Evolutionary conservation across 2,888 invertebrate species (phyloP).

Genomic region (Tipula confusa): DNA sequence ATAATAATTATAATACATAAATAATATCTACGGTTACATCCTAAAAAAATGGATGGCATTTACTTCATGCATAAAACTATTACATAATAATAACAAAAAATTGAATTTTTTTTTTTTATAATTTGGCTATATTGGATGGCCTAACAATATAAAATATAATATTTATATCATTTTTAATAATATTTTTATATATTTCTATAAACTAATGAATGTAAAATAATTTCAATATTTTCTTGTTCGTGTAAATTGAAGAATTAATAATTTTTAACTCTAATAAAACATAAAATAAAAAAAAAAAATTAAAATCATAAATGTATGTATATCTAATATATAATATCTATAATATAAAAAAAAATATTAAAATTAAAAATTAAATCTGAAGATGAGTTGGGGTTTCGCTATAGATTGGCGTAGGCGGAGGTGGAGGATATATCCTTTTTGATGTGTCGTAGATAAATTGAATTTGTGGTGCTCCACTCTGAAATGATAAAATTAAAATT

Average conservation of each 20-base stretch:
- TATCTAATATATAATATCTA: background rate
- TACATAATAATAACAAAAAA: background rate
- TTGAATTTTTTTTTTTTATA: background rate
- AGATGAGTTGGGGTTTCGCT: constrained; percentile 5
- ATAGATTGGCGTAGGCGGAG: constrained; percentile 1
- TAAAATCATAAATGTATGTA: background rate
- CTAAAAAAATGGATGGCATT: background rate
- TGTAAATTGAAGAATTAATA: background rate
- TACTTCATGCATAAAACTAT: background rate
- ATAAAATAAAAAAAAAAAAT: too few species aligned
- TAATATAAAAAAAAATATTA: background rate
- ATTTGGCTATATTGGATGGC: constrained; percentile 12
- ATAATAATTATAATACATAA: background rate
- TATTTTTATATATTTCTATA: background rate
- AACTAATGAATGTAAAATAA: constrained; percentile 25
- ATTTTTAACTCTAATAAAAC: background rate
- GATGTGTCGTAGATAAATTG: constrained; percentile 27
- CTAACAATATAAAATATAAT: background rate
- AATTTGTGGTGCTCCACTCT: constrained; percentile 3
- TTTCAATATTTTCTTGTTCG: constrained; percentile 9
- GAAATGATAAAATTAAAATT: background rate
- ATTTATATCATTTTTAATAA: constrained; percentile 8
- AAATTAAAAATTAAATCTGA: constrained; percentile 13
- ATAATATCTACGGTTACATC: background rate
- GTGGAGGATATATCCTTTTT: background rate